phyloP scores from a whole-genome alignment of 1,140 invertebrate species.

The Cherax quadricarinatus region DNA sequence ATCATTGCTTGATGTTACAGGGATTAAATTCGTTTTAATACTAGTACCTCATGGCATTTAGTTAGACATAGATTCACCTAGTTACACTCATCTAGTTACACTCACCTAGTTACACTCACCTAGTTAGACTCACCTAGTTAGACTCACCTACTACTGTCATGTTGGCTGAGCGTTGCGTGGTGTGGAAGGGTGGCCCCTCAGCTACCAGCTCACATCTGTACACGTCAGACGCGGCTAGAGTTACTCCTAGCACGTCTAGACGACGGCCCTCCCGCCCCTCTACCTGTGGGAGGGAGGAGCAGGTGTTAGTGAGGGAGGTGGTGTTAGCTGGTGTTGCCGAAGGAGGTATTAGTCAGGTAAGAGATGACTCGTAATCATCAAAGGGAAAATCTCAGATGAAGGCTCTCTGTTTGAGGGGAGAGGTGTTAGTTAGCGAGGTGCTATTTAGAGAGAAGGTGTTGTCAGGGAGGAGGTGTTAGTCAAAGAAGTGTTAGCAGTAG shows the following conservation, averaged over 20 bases:
- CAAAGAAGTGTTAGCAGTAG: no score
- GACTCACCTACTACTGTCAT: conserved; percentile 67
- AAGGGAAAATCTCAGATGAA: no score
- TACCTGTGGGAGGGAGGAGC: conserved; percentile 28
- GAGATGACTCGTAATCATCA: not conserved
- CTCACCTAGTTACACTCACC: conserved; percentile 5
- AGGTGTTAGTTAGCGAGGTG: not conserved
- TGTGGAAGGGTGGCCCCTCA: conserved; percentile 69
- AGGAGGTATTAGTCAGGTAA: not conserved
- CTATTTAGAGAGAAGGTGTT: no score
- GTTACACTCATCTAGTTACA: no score
- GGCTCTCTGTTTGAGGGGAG: no score
- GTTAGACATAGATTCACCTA: no score
- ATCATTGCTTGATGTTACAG: no score
- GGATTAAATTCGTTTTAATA: no score
- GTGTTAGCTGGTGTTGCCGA: not conserved
- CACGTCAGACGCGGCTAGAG: conserved; percentile 31
- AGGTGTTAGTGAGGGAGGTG: not conserved
- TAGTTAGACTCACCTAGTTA: not conserved
- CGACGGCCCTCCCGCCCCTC: conserved; percentile 36
- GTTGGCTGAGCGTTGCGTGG: conserved; percentile 59
- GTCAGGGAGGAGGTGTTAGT: no score
- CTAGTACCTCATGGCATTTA: no score
- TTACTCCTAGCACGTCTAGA: conserved; percentile 34
- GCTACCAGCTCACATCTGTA: conserved; percentile 70